Percentiles rank a stretch among this genome's conserved stretches.
These are phyloP conservation scores for Probaryconus sp. DNA, from an alignment of 1,140 invertebrate genomes.

Conservation along the genomic window DNA sequence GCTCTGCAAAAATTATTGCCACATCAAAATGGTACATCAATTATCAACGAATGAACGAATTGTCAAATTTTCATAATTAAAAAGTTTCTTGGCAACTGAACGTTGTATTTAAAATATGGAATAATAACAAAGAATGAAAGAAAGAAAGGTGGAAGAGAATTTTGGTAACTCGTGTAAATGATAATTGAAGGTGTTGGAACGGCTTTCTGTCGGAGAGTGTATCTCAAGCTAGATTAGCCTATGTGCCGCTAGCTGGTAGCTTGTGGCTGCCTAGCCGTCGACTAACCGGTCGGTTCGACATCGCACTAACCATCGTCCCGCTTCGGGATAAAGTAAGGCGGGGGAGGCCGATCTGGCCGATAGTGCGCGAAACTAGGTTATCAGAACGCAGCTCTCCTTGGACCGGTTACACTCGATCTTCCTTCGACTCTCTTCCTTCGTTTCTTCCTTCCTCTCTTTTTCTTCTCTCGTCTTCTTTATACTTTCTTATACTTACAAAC, in stretches of 20 bases:
- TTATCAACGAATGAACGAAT: no score
- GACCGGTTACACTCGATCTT: constrained; percentile 73
- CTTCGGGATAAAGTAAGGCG: constrained; percentile 66
- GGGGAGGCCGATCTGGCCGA: constrained; percentile 71
- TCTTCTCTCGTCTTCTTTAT: constrained; percentile 52
- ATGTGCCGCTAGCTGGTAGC: constrained; percentile 56
- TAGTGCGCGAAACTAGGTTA: constrained; percentile 75
- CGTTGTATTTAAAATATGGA: no score
- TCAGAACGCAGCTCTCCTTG: constrained; percentile 76
- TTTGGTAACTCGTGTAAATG: no score
- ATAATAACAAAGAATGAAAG: no score
- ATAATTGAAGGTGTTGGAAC: no score
- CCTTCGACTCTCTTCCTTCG: constrained; percentile 59
- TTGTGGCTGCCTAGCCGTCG: constrained; percentile 62
- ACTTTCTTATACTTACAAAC: constrained; percentile 48
- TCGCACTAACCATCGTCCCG: constrained; percentile 62
- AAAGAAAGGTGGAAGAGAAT: no score
- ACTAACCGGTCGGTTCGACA: constrained; percentile 62
- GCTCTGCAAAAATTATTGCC: no score
- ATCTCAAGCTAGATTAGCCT: constrained; percentile 18
- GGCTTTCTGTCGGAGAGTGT: neutral
- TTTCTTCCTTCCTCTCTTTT: constrained; percentile 55
- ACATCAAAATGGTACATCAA: no score
- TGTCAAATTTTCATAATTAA: no score
- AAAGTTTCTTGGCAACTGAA: no score